Evolutionary conservation across 2,113 vertebrate species (phyloP), one percentile per base, ranked within the genome.

Genomic region (Bothrops jararaca): DNA sequence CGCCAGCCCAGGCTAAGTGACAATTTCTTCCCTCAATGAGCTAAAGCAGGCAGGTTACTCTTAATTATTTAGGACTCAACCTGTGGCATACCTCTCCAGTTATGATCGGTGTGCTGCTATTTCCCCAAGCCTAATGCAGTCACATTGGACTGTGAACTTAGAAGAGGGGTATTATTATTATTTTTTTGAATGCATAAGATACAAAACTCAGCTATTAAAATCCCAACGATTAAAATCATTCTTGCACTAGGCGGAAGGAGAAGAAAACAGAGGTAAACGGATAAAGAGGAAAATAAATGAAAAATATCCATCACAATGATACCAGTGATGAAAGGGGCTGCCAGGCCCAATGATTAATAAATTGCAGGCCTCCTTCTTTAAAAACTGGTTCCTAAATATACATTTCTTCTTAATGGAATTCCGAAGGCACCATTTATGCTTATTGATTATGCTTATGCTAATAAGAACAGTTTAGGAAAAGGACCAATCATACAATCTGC

Each of bases 61-160:
- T 95, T 95, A 93, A 96, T 96, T 96, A 96, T 95, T 96, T 91
- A 95, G 90, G 95, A 92, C 90, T 74, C 89, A 92, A 91, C n/a
- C 52, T 87, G 91, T 87, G 54, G 94, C 95, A 95, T 92, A 90
- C 18, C 45, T 90, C 45, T 93, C 57, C 74, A 86, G 92, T 92
- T 92, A 92, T 29, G 64, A 86, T 54, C 1, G 45, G 45, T 86
- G 24, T 39, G 34, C 80, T 85, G n/a, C 54, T 42, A 52, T n/a
- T 34, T 56, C 50, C 69, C 58, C 42, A 12, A 57, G n/a, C 9
- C 29, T 53, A 26, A 3, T 22, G 39, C 60, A 45, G 60, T 56
- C 52, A 80, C 13, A 12, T 80, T 56, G 0, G 52, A 56, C 2
- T 45, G 48, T n/a, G 15, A 89, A 26, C 86, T 18, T 74, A 50